phyloP scores from a whole-genome alignment of 2,888 invertebrate genomes.

The Noctua janthe region DNA sequence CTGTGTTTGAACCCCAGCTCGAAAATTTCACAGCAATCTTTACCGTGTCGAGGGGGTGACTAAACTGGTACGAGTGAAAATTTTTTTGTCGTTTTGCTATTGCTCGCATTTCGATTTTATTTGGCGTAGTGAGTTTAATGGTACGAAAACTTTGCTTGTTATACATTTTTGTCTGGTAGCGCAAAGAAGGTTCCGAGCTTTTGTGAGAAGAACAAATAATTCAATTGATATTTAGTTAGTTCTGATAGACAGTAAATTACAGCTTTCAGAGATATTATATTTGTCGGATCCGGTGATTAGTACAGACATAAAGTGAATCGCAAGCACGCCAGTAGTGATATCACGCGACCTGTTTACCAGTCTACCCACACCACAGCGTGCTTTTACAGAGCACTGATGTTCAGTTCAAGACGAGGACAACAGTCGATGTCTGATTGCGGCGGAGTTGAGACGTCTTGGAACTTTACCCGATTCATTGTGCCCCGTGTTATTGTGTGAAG shows the following conservation, averaged over 20 bases:
- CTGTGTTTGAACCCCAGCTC: constrained; percentile 1
- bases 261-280: too few relatives aligned
- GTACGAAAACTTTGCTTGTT: constrained; percentile 20
- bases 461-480: too few relatives aligned
- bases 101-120: constrained; percentile 37
- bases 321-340: too few relatives aligned
- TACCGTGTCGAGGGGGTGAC: constrained; percentile 42
- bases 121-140: constrained; percentile 30
- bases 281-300: too few relatives aligned
- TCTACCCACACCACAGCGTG: too few relatives aligned
- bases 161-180: background rate
- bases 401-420: too few relatives aligned
- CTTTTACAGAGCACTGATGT: too few relatives aligned
- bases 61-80: constrained; percentile 36
- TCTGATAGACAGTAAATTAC: background rate
- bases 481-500: too few relatives aligned
- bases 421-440: too few relatives aligned
- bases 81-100: constrained; percentile 34
- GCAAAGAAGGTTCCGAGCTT: background rate
- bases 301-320: too few relatives aligned
- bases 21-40: constrained; percentile 48
- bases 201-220: background rate
- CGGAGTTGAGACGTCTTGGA: too few relatives aligned
- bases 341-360: too few relatives aligned
- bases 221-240: background rate